These are phyloP conservation scores for Meloidogyne chitwoodi DNA, from an alignment of 1,140 invertebrate genomes.

Conservation along the genomic window DNA sequence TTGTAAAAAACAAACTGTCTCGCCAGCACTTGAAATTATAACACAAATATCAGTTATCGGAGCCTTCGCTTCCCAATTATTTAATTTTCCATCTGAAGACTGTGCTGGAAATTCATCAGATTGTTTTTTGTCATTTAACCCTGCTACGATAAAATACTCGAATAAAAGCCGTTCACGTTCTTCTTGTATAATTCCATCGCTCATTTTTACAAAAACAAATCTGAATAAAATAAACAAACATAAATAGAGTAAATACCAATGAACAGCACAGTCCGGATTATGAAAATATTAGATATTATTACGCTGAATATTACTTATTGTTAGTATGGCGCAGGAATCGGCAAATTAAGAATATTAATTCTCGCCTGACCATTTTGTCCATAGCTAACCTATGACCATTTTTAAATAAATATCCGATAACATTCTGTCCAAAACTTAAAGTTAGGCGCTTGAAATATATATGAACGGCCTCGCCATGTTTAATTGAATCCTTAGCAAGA, in stretches of 20 bases:
- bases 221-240: not conserved
- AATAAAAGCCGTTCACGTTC: slow-evolving; percentile 46
- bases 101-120: slow-evolving; percentile 67
- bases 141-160: slow-evolving; percentile 95
- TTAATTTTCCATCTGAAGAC: not conserved
- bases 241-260: no score
- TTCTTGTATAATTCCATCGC: not conserved
- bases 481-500: slow-evolving; percentile 84
- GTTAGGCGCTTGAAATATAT: no score
- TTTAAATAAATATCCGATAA: no score
- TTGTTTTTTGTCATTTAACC: slow-evolving; percentile 72
- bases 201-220: not conserved
- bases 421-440: no score
- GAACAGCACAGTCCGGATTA: no score
- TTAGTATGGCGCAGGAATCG: no score
- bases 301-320: no score
- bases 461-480: no score
- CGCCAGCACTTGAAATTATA: slow-evolving; percentile 81
- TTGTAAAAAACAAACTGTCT: slow-evolving; percentile 64
- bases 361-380: no score
- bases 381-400: no score
- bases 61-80: slow-evolving; percentile 65
- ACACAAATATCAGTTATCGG: slow-evolving; percentile 91
- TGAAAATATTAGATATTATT: no score
- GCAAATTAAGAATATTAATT: no score